A percentile compares a stretch with the other conserved stretches of the same genome.
These are phyloP conservation scores for Syrrhaptes paradoxus DNA, from an alignment of 2,113 vertebrate genomes.

Conservation along the genomic window DNA sequence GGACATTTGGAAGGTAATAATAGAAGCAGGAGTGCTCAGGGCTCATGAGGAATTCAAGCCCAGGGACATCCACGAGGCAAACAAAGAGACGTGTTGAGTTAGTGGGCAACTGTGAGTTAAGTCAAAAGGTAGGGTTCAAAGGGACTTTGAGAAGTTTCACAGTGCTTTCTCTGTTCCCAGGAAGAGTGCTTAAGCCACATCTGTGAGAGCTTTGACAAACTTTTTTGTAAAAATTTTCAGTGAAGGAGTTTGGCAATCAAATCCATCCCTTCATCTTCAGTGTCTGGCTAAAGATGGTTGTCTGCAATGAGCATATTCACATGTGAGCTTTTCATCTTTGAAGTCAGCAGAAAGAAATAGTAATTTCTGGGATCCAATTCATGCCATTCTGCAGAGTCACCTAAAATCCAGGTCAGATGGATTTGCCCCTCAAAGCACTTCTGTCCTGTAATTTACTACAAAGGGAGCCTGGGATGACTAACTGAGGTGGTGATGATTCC, in stretches of 20 bases:
- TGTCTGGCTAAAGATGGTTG: not conserved
- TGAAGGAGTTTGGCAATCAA: not conserved
- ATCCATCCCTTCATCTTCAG: not conserved
- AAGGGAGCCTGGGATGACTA: not conserved
- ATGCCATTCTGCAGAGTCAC: not conserved
- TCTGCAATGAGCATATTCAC: not conserved
- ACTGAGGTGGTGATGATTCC: not conserved
- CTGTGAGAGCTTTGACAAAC: not conserved
- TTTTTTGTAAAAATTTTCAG: not conserved
- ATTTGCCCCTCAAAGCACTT: not conserved
- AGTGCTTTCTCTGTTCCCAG: not conserved
- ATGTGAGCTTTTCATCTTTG: not conserved
- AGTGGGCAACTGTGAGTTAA: not conserved
- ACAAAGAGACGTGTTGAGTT: not conserved
- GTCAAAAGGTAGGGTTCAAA: not conserved
- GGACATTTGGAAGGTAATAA: constrained; percentile 83
- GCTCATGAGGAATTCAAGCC: not conserved
- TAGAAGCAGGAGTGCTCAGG: not conserved
- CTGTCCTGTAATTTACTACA: not conserved
- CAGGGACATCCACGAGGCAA: not conserved
- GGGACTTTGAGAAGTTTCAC: not conserved
- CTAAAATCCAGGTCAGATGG: not conserved
- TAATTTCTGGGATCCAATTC: not conserved
- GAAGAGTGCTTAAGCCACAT: not conserved
- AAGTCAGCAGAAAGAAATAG: not conserved